These are phyloP conservation scores for Rattus rattus DNA, from an alignment of 2,113 vertebrate genomes.

Conservation along the genomic window DNA sequence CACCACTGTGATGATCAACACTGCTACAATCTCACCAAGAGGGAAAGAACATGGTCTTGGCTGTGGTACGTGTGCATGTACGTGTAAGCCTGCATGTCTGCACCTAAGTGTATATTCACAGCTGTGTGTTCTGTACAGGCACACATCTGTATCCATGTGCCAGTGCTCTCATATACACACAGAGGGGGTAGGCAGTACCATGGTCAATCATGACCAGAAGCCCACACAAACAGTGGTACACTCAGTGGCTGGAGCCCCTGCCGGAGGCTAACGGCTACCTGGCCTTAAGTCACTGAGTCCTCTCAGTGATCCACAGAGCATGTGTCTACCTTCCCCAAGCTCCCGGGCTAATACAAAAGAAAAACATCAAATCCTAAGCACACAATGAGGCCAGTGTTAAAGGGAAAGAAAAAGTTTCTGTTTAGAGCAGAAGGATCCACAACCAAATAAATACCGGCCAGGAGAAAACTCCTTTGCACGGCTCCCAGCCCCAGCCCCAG, in stretches of 20 bases:
- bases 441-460: neutral
- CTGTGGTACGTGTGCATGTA: neutral
- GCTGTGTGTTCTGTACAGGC: neutral
- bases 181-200: neutral
- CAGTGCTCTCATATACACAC: accelerated
- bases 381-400: neutral
- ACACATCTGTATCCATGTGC: accelerated
- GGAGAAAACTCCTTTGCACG: accelerated
- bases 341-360: neutral
- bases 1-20: accelerated
- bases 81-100: neutral
- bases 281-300: neutral
- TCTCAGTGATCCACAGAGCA: accelerated
- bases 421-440: neutral
- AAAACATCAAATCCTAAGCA: accelerated
- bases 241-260: neutral
- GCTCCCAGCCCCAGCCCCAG: neutral
- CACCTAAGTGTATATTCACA: too few relatives aligned
- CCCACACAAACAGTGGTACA: neutral
- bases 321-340: accelerated
- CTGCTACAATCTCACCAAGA: neutral
- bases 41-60: neutral
- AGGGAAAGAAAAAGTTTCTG: neutral
- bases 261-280: too few relatives aligned
- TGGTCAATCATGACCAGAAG: neutral